Evolutionary conservation across 2,888 invertebrate genomes (phyloP).

Genomic region (Carterocephalus palaemon): DNA sequence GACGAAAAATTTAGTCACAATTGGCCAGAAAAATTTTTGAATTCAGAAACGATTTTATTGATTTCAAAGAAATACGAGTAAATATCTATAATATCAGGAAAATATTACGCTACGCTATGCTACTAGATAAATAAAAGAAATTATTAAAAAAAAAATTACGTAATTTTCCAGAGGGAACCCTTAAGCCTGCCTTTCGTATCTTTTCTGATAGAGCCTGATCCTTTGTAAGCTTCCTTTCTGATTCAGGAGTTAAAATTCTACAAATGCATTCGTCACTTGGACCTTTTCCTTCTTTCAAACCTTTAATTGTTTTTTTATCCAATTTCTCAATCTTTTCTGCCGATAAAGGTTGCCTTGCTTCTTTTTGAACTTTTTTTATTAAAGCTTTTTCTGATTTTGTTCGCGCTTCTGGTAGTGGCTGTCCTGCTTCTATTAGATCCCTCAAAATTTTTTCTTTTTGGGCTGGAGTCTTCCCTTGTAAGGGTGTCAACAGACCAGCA

Average conservation of each 20-base stretch:
- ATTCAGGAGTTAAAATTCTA: slow-evolving; percentile 38
- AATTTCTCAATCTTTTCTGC: slow-evolving; percentile 33
- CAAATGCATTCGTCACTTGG: slow-evolving; percentile 45
- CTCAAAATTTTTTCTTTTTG: slow-evolving; percentile 37
- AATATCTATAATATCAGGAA: too few species aligned
- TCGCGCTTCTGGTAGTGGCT: slow-evolving; percentile 27
- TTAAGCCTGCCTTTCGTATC: too few species aligned
- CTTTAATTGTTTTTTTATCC: slow-evolving; percentile 37
- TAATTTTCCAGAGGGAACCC: too few species aligned
- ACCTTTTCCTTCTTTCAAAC: slow-evolving; percentile 41
- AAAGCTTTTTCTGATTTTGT: slow-evolving; percentile 35
- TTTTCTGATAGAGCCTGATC: too few species aligned
- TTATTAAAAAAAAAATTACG: too few species aligned
- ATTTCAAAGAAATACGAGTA: too few species aligned
- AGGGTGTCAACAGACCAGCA: slow-evolving; percentile 37
- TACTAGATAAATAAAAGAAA: too few species aligned
- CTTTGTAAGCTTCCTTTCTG: too few species aligned
- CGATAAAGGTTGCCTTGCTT: slow-evolving; percentile 21
- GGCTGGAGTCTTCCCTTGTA: slow-evolving; percentile 34
- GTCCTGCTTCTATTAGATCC: slow-evolving; percentile 16
- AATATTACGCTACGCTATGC: too few species aligned
- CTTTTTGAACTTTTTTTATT: slow-evolving; percentile 26
- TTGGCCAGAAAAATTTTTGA: too few species aligned
- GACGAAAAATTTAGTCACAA: too few species aligned
- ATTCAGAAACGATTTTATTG: too few species aligned